phyloP scores from a whole-genome alignment of 2,888 invertebrate species.

The Timandra comae region DNA sequence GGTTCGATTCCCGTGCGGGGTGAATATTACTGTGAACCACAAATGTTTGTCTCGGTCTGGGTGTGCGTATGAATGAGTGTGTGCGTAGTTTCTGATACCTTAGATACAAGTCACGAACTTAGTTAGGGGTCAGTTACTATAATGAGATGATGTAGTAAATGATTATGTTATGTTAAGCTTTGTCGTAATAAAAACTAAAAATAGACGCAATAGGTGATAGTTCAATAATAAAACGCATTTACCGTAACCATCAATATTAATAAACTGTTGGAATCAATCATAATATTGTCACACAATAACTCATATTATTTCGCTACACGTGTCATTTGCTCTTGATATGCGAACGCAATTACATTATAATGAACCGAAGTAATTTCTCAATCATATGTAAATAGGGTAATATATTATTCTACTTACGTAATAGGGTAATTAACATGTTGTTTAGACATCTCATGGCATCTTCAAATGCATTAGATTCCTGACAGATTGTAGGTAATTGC shows the following conservation, averaged over 20 bases:
- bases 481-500: constrained; percentile 7
- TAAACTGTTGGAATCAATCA: background rate
- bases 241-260: constrained; percentile 3
- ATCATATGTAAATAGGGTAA: constrained; percentile 18
- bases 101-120: too few relatives aligned
- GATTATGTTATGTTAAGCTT: too few relatives aligned
- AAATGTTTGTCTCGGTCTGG: too few relatives aligned
- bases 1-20: too few relatives aligned
- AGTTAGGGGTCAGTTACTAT: too few relatives aligned
- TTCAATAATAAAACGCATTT: background rate
- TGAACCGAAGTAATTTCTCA: constrained; percentile 8
- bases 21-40: too few relatives aligned
- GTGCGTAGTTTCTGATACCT: too few relatives aligned
- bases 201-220: too few relatives aligned
- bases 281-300: background rate
- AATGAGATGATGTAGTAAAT: too few relatives aligned
- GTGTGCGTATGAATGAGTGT: too few relatives aligned
- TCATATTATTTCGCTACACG: constrained; percentile 5
- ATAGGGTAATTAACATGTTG: constrained; percentile 11
- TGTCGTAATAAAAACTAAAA: too few relatives aligned
- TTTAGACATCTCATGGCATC: constrained; percentile 11
- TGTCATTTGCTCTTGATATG: constrained; percentile 3
- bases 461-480: constrained; percentile 11
- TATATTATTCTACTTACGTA: constrained; percentile 2
- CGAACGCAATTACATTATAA: constrained; percentile 10